Evolutionary conservation across 2,113 vertebrate species (phyloP).

Genomic region (Taurulus bubalis): DNA sequence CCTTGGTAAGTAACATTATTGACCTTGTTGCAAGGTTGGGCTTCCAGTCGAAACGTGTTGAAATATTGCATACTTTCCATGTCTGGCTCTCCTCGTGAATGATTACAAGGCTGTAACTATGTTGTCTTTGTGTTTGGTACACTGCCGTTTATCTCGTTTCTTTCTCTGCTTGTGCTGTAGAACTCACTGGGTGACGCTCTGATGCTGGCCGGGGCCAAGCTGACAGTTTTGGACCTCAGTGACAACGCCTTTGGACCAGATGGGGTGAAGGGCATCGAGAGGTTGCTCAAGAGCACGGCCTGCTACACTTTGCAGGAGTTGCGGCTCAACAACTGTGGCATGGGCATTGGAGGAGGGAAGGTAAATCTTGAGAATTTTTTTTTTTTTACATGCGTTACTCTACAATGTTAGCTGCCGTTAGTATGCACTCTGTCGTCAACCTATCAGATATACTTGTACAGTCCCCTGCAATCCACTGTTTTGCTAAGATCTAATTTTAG

Average conservation of each 20-base stretch:
- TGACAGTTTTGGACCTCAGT: constrained; percentile 94
- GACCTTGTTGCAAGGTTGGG: background rate
- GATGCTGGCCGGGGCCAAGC: constrained; percentile 89
- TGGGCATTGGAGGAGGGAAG: constrained; percentile 98
- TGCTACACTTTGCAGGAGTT: constrained; percentile 93
- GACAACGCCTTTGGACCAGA: constrained; percentile 99
- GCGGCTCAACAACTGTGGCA: constrained; percentile 97
- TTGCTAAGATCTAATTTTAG: background rate
- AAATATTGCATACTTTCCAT: background rate
- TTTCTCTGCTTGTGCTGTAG: constrained; percentile 73
- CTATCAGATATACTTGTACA: no score
- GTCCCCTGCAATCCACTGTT: background rate
- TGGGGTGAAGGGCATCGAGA: constrained; percentile 93
- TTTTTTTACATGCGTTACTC: background rate
- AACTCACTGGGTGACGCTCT: constrained; percentile 92
- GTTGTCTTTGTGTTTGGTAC: background rate
- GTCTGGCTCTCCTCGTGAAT: background rate
- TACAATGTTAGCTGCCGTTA: background rate
- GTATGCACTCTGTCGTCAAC: background rate
- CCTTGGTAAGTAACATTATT: constrained; percentile 86
- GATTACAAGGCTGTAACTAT: background rate
- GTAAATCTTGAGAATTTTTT: constrained; percentile 70
- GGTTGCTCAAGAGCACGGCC: constrained; percentile 88
- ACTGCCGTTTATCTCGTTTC: background rate
- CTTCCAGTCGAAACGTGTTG: background rate